Base-by-base conservation (phyloP, 2,888 invertebrate species). In the Busseola fusca region DNA sequence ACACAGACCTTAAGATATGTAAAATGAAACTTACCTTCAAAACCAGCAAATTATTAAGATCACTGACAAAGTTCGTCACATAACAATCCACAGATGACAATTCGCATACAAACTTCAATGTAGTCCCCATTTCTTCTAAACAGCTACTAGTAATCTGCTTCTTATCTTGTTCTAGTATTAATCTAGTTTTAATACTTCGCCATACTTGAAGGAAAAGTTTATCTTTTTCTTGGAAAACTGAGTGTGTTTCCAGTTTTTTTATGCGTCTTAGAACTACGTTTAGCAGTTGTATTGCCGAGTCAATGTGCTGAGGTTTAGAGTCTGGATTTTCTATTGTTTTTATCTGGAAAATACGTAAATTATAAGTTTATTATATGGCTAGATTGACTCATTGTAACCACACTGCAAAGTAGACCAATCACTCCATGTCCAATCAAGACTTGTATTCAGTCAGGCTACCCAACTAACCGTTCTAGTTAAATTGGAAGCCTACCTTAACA, bases 201-300 rank as follows among this genome's bases (percentile, higher is more conserved):
- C 95, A 95, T 74, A 94, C 92, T 86, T 90, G 83, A 5, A 87
- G 59, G 68, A 92, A 90, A 0, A 94, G 54, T 67, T 91, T 88
- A 72, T 95, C 94, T 80, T 90, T 94, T 27, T 91, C 87, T 63
- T 90, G 79, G 80, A 94, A 95, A 27, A 93, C 86, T 0, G 88
- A 66, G 70, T 95, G 93, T 0, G 89, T 79, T 77, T 94, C 94
- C 0, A 95, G 80, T 76, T 93, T 95, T 42, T 94, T 95, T n/a
- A 91, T 85, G 67, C 95, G 89, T 3, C 95, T 83, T 1, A 95
- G 71, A 0, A 88, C 81, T 0, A 93, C 88, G 63, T 90, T 95
- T 30, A 95, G 70, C 0, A 95, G 86, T 68, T 94, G 92, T 3
- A 94, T 80, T 0, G 95, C 92, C 0, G 92, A 86, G 52, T 93